Evolutionary conservation across 2,888 invertebrate genomes (phyloP).

Genomic region (Amblyjoppa fuscipennis): DNA sequence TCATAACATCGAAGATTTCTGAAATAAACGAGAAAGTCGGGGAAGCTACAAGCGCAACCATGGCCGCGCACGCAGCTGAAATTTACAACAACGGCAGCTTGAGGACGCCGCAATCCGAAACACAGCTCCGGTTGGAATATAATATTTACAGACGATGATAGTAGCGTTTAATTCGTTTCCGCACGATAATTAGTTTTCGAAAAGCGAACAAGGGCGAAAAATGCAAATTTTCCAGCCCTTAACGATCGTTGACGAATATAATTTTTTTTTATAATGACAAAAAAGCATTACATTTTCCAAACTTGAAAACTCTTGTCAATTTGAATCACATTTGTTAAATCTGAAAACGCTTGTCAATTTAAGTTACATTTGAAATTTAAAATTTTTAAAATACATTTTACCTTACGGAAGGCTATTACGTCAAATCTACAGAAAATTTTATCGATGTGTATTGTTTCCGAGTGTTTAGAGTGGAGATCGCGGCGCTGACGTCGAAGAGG

Average conservation of each 20-base stretch:
- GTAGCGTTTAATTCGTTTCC: not conserved
- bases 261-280: too few species aligned
- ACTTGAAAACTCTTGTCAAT: too few species aligned
- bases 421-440: not conserved
- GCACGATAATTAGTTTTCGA: not conserved
- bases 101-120: constrained; percentile 72
- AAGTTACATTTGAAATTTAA: too few species aligned
- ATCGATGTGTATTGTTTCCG: not conserved
- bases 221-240: too few species aligned
- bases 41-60: constrained; percentile 67
- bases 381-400: too few species aligned
- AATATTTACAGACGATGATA: not conserved
- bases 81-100: constrained; percentile 73
- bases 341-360: too few species aligned
- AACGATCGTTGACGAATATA: too few species aligned
- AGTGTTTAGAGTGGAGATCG: constrained; percentile 75
- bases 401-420: too few species aligned
- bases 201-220: too few species aligned
- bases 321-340: too few species aligned
- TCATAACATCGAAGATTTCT: constrained; percentile 71
- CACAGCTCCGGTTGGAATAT: constrained; percentile 73
- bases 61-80: constrained; percentile 69
- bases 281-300: too few species aligned
- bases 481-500: constrained; percentile 74
- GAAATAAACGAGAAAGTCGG: constrained; percentile 74